phyloP scores from a whole-genome alignment of 2,113 vertebrate species.

The Nesogale talazaci region DNA sequence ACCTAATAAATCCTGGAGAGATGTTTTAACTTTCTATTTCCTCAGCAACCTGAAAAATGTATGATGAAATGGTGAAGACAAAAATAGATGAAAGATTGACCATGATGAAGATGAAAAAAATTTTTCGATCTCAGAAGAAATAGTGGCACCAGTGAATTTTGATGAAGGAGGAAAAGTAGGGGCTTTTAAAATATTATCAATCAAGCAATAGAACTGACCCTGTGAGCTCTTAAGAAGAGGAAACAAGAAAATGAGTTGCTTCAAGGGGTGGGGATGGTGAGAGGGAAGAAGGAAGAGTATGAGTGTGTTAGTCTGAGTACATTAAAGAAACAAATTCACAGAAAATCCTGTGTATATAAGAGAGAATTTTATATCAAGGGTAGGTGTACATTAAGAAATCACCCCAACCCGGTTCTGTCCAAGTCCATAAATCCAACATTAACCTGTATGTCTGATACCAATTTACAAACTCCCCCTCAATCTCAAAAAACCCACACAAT shows the following conservation, averaged over 20 bases:
- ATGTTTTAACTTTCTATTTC: background rate
- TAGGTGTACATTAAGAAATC: too few relatives aligned
- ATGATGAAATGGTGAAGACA: background rate
- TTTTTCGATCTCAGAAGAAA: background rate
- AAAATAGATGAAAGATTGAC: background rate
- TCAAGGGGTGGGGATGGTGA: background rate
- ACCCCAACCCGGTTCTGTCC: too few relatives aligned
- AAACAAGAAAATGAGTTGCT: background rate
- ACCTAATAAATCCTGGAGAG: background rate
- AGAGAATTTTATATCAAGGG: too few relatives aligned
- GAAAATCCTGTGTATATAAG: too few relatives aligned
- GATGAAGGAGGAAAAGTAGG: background rate
- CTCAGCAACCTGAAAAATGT: background rate
- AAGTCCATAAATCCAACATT: too few relatives aligned
- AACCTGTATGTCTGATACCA: too few relatives aligned
- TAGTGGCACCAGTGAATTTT: background rate
- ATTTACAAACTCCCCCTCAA: too few relatives aligned
- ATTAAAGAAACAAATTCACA: too few relatives aligned
- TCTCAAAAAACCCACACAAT: too few relatives aligned
- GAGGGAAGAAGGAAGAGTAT: background rate
- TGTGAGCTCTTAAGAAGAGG: background rate
- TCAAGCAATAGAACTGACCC: background rate
- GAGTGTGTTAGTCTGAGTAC: background rate
- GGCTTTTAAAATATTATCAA: background rate
- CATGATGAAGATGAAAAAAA: background rate